Conservation (phyloP, 2,113 vertebrate genomes). For the Callocephalon fimbriatum region DNA sequence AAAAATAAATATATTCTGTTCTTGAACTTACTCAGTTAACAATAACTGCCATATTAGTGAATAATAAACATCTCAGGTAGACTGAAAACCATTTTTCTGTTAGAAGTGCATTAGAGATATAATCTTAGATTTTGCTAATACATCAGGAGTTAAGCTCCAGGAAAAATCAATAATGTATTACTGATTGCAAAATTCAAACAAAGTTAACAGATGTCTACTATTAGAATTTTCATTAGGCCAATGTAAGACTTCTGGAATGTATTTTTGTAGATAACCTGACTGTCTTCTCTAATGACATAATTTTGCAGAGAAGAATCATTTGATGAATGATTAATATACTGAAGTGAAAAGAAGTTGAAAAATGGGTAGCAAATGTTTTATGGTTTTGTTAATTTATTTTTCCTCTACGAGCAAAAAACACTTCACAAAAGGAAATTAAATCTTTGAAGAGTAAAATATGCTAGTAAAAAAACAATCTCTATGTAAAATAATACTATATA, state of each 20-base stretch:
- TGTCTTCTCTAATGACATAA: background rate
- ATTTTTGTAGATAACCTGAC: background rate
- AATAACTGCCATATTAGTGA: background rate
- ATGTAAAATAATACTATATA: background rate
- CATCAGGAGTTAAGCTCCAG: conserved; percentile 15
- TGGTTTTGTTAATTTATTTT: background rate
- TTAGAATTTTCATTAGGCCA: background rate
- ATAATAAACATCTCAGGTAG: background rate
- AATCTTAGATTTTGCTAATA: background rate
- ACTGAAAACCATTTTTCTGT: conserved; percentile 12
- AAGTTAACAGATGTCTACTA: background rate
- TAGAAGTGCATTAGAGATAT: background rate
- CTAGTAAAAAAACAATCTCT: background rate
- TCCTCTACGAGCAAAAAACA: background rate
- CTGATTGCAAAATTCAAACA: background rate
- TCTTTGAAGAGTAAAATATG: background rate
- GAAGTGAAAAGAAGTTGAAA: background rate
- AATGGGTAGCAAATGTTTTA: background rate
- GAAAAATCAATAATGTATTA: conserved; percentile 1
- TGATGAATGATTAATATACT: background rate
- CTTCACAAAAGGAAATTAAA: background rate
- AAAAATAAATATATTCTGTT: background rate
- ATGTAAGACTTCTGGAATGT: background rate
- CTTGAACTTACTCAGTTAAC: background rate
- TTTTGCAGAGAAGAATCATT: background rate